These are phyloP conservation scores for Cepaea hortensis DNA, from an alignment of 2,888 invertebrate species.

Conservation along the genomic window DNA sequence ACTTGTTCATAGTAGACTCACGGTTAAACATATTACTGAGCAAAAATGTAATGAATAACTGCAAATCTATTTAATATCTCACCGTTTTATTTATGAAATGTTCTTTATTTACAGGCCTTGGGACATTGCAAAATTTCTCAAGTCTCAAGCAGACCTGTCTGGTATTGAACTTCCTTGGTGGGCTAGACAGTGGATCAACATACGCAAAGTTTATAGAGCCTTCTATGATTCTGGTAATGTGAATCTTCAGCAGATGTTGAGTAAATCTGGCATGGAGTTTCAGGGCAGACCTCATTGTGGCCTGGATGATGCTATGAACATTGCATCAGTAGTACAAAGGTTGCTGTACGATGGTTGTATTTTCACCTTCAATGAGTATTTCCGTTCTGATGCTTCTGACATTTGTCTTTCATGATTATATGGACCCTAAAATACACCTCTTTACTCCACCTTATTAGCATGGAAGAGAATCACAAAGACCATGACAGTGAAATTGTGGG, in stretches of 20 bases:
- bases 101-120: conserved; percentile 75
- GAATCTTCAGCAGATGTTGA: conserved; percentile 77
- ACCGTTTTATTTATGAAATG: neutral
- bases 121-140: conserved; percentile 81
- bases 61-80: too few relatives aligned
- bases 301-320: conserved; percentile 80
- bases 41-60: too few relatives aligned
- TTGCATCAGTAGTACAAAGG: conserved; percentile 78
- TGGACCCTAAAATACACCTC: neutral
- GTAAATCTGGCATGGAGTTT: conserved; percentile 78
- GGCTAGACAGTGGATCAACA: conserved; percentile 79
- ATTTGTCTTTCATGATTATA: neutral
- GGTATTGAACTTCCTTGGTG: conserved; percentile 72
- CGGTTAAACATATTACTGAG: too few relatives aligned
- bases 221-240: conserved; percentile 76
- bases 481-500: neutral
- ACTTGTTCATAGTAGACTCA: too few relatives aligned
- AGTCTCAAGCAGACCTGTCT: conserved; percentile 78
- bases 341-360: conserved; percentile 78
- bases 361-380: conserved; percentile 71
- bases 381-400: conserved; percentile 49
- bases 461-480: neutral
- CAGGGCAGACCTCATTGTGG: conserved; percentile 79
- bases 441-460: neutral
- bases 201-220: conserved; percentile 78